Base-by-base conservation (phyloP, 2,113 vertebrate genomes). In the Sturnira hondurensis region DNA sequence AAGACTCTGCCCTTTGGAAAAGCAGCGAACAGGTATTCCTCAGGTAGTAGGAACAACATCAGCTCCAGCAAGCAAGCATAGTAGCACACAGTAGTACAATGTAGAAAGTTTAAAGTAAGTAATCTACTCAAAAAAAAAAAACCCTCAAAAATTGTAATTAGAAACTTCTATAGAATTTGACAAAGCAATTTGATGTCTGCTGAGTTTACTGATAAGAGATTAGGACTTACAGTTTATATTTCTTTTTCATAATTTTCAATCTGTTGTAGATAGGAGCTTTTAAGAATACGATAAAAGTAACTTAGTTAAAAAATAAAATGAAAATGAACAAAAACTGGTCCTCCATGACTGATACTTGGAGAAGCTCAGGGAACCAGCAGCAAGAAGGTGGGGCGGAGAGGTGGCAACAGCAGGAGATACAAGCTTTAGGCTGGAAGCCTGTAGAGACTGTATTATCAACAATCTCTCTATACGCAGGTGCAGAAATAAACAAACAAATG, bases 171-270 rank as follows among this genome's bases (percentile, higher is more conserved):
- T 9, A 89, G 33, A 91, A 45, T 41, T 24, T 81, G 58, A 89
- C 58, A 78, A 63, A 65, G 56, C 70, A 91, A 93, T 56, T 15
- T 26, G n/a, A 36, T 4, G 2, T n/a, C 36, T 38, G 33, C 52
- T 61, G 12, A 85, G 61, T 77, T 58, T 54, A 96, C 87, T 83
- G 68, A 82, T 70, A 45, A 92, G 93, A 87, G 14, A 84, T 52
- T 4, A 78, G 70, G 43, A 90, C 22, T 58, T 47, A 52, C 8
- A 52, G 56, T 86, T 41, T 84, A 4, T 68, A 89, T 38, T 26
- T 26, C 45, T 90, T 77, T 84, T 81, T 54, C 58, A 81, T 89
- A 52, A 92, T 92, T 84, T 95, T 15, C 63, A 86, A 67, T n/a
- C n/a, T 94, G 45, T 77, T 9, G 9, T 3, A 91, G n/a, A 47